phyloP scores from a whole-genome alignment of 1,140 invertebrate species.

The Whitmania pigra region DNA sequence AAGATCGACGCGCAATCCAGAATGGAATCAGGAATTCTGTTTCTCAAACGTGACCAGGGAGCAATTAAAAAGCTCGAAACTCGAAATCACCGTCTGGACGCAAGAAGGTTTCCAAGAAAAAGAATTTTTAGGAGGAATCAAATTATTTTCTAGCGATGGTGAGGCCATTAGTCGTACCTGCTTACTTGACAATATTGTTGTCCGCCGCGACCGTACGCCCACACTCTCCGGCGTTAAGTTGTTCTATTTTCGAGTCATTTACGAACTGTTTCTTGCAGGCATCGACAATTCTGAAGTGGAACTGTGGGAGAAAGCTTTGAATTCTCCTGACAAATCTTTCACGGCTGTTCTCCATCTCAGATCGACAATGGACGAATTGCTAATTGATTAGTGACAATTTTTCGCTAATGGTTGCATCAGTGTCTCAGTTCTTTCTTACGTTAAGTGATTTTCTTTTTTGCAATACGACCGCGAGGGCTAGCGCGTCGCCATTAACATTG shows the following conservation, averaged over 20 bases:
- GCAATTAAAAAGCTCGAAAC: conserved; percentile 64
- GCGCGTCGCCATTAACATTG: too few species aligned
- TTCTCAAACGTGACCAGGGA: conserved; percentile 70
- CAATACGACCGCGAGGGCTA: too few species aligned
- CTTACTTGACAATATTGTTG: too few species aligned
- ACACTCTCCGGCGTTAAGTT: too few species aligned
- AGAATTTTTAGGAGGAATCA: conserved; percentile 82
- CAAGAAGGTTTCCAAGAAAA: conserved; percentile 82
- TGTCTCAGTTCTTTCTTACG: too few species aligned
- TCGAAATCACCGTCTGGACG: conserved; percentile 89
- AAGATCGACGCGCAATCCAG: conserved; percentile 59
- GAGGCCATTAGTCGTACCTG: conserved; percentile 24
- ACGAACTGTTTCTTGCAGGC: neutral
- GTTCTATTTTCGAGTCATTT: too few species aligned
- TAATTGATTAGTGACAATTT: neutral
- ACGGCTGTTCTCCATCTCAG: neutral
- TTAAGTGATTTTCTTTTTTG: too few species aligned
- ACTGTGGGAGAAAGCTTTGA: conserved; percentile 2
- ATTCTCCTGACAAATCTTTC: neutral
- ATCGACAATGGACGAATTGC: conserved; percentile 4
- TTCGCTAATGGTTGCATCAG: too few species aligned
- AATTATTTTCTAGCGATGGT: conserved; percentile 78
- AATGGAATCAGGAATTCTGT: conserved; percentile 77
- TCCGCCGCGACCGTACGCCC: too few species aligned
- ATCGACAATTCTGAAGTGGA: neutral